Base-by-base conservation (phyloP, 2,113 vertebrate genomes). In the Bagarius yarrelli region DNA sequence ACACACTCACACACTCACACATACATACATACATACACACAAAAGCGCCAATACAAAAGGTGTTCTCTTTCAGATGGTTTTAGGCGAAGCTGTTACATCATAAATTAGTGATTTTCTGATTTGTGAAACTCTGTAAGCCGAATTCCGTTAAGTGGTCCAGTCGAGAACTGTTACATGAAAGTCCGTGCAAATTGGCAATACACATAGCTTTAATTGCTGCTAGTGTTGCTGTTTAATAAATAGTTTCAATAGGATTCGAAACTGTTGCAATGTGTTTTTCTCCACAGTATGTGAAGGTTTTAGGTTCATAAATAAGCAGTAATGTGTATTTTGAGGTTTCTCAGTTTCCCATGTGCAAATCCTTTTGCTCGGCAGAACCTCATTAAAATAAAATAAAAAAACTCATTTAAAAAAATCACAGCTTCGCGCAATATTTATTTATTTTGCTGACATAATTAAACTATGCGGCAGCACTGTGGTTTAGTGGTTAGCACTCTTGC, bases 21-120 rank as follows among this genome's bases (percentile, higher is more conserved):
- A 73, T 40, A 75, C 70, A 83, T 75, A 73, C 75, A 71, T 55
- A 78, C 59, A 59, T 63, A 76, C 78, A 60, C 77, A 70, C 67
- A 47, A 36, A 50, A 40, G 47, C 23, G 47, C 52, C 53, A 25
- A 73, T 21, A 56, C 50, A 79, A 18, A 73, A 50, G 32, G 57
- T 73, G 79, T 73, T 74, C 75, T 74, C 69, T 74, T 60, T 78
- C 67, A 53, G 44, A 47, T 30, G 53, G 78, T n/a, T 63, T 36
- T 72, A 15, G 73, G 44, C 44, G 63, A 34, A 60, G 44, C 57
- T 53, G 56, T 80, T 80, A 61, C 79, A 80, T 80, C 79, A 80
- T 80, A 25, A 53, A 23, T 34, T 15, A 36, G 79, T 57, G 56
- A 73, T 32, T 80, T 72, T 69, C 79, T 71, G 79, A 80, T 73